Conservation (phyloP, 2,113 vertebrate genomes). For the Pangasianodon hypophthalmus region DNA sequence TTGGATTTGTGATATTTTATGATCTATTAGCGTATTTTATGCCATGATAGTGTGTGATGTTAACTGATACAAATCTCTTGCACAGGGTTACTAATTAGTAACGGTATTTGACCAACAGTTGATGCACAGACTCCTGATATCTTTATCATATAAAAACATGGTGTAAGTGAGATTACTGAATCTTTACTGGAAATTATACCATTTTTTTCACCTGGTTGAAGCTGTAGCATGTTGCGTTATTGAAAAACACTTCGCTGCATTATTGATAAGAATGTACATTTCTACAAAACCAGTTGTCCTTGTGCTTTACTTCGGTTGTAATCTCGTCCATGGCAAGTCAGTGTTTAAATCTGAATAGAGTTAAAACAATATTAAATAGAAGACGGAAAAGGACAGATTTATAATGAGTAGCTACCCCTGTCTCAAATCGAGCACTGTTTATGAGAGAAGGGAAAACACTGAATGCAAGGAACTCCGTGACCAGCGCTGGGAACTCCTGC, state of each 20-base stretch:
- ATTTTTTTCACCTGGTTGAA: neutral
- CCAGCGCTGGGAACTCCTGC: constrained; percentile 15
- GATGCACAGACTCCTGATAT: neutral
- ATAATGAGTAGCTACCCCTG: neutral
- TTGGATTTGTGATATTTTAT: neutral
- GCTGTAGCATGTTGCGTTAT: neutral
- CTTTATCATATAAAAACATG: too few relatives aligned
- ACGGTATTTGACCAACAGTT: neutral
- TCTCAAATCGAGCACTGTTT: neutral
- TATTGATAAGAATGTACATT: neutral
- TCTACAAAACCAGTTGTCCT: neutral
- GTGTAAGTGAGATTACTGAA: neutral
- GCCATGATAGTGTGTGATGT: neutral
- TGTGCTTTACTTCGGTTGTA: neutral
- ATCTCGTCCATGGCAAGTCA: neutral
- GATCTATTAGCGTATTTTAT: neutral
- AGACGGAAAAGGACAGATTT: neutral
- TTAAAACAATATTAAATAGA: neutral
- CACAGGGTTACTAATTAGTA: neutral
- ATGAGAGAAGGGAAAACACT: neutral
- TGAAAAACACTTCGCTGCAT: neutral
- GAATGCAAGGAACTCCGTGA: neutral
- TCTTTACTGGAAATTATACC: neutral
- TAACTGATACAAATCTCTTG: neutral
- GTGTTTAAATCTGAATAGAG: neutral